A percentile compares a stretch with the other conserved stretches of the same genome.
Evolutionary conservation across 1,140 invertebrate genomes (phyloP).

Genomic region (Dendrolimus kikuchii): DNA sequence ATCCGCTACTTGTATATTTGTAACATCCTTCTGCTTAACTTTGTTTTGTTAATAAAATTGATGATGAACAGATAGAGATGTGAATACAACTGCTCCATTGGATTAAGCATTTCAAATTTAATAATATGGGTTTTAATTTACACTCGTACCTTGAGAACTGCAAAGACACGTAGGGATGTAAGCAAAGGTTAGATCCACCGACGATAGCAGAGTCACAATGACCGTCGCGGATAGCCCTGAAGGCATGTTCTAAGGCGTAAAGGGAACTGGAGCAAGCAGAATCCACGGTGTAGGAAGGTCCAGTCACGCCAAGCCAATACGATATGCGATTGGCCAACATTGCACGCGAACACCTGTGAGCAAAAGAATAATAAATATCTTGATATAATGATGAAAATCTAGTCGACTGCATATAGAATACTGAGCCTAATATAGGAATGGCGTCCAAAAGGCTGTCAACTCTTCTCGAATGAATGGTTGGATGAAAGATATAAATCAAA

Average conservation of each 20-base stretch:
- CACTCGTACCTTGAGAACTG: conserved; percentile 80
- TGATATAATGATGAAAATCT: neutral
- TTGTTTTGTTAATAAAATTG: no score
- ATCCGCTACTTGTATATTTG: no score
- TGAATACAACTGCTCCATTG: no score
- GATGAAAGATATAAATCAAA: no score
- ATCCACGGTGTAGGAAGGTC: conserved; percentile 88
- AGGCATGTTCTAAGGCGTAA: conserved; percentile 89
- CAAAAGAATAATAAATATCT: neutral
- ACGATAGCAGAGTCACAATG: conserved; percentile 90
- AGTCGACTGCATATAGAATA: no score
- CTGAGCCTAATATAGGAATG: no score
- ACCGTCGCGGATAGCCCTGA: conserved; percentile 81
- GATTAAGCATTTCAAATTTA: no score
- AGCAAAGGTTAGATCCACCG: conserved; percentile 86
- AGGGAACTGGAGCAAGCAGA: conserved; percentile 94
- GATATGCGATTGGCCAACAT: conserved; percentile 95
- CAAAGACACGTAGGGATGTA: conserved; percentile 87
- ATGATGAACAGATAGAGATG: no score
- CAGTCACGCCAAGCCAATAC: conserved; percentile 78
- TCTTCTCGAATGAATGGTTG: no score
- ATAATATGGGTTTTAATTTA: no score
- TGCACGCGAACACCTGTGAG: conserved; percentile 82
- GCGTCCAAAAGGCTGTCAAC: no score
- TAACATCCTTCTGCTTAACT: no score